Evolutionary conservation across 2,113 vertebrate genomes (phyloP), one percentile per base, ranked within the genome.

Genomic region (Paramormyrops kingsleyae): DNA sequence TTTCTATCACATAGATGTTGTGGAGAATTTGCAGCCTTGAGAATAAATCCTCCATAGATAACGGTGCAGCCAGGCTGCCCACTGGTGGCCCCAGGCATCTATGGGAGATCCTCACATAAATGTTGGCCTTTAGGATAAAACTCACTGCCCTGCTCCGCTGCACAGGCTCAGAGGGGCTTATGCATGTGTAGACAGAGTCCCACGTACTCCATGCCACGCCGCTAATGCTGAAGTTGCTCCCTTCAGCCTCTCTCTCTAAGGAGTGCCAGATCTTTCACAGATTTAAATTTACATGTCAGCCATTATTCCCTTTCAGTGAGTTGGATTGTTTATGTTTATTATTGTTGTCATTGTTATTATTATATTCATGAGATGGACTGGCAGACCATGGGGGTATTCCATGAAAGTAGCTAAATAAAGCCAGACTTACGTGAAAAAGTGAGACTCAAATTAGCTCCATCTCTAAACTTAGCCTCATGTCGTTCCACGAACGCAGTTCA

Each of bases 21-120:
- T 24, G 83, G 44, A 47, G 44, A 13, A 85, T n/a, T 24, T 9
- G 86, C n/a, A 56, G 13, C 21, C 6, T 27, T 70, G n/a, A 35
- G 66, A 90, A 74, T 86, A 66, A 19, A 24, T 70, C 56, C 46
- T 12, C 31, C 83, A 77, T 87, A 74, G 83, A 90, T 39, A 50
- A 27, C 3, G 15, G 1, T 66, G 89, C 53, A 59, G 77, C 89
- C 62, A 46, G 56, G 89, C 89, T 89, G 89, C 35, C 87, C 86
- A 42, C 62, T 27, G 47, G 66, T 19, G 59, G 46, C 86, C 42
- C 27, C 44, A 56, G 50, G 89, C 86, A 83, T 90, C n/a, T 19
- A 49, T 24, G 31, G 35, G 21, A 77, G 74, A 88, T 88, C 24
- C 42, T 80, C 66, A 88, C 83, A 83, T 62, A 56, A 88, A 70